These are phyloP conservation scores for Nasonia giraulti DNA, from an alignment of 1,140 invertebrate genomes.

Conservation along the genomic window DNA sequence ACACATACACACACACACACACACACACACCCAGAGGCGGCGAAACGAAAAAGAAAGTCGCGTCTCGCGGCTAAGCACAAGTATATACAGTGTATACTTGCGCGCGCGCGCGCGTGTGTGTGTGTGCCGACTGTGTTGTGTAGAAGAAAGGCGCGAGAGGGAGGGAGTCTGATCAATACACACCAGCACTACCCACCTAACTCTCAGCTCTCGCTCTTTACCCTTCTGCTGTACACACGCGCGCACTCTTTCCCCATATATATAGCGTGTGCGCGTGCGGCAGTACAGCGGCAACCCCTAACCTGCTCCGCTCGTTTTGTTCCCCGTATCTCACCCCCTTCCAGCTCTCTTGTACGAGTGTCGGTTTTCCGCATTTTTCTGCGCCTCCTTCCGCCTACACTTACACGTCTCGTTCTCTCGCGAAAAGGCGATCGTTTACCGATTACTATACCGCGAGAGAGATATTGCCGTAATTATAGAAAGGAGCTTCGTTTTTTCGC, in stretches of 20 bases:
- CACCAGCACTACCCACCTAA: slow-evolving; percentile 53
- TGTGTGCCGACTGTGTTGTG: background rate
- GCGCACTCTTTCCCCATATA: background rate
- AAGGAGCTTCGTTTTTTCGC: background rate
- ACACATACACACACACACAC: background rate
- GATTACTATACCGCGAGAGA: background rate
- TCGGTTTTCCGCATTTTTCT: slow-evolving; percentile 16
- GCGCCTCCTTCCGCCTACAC: background rate
- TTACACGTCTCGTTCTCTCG: background rate
- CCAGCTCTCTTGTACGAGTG: background rate
- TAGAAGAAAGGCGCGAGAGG: slow-evolving; percentile 36
- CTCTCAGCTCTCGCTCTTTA: background rate
- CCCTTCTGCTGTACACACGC: background rate
- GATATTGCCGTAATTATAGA: background rate
- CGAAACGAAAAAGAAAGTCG: background rate
- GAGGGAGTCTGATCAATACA: slow-evolving; percentile 67
- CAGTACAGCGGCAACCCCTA: background rate
- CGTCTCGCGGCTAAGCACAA: background rate
- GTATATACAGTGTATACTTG: background rate
- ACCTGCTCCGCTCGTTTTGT: background rate
- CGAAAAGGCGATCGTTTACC: background rate
- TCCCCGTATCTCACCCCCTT: background rate
- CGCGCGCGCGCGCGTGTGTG: background rate
- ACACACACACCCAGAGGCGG: background rate
- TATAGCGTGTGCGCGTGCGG: background rate